A percentile compares a stretch with the other conserved stretches of the same genome.
Conservation (phyloP, 1,140 invertebrate species). For the Idris sp. region DNA sequence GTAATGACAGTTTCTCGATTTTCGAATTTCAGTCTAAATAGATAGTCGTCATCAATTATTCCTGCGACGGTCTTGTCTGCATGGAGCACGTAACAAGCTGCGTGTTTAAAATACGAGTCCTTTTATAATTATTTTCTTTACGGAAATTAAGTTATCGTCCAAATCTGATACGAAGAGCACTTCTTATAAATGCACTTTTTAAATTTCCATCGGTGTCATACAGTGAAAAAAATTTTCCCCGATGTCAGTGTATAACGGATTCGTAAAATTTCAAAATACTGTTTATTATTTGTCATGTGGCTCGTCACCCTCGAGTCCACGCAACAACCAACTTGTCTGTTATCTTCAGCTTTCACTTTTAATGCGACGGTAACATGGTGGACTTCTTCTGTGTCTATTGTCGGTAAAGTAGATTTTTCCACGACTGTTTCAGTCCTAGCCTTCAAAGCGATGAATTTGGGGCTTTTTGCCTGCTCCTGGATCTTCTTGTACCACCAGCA, state of each 20-base stretch:
- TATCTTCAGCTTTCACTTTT: no score
- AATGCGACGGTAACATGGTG: no score
- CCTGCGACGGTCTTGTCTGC: no score
- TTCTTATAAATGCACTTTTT: constrained; percentile 58
- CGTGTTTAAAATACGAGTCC: constrained; percentile 55
- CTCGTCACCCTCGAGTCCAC: constrained; percentile 19
- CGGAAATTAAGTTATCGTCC: constrained; percentile 71
- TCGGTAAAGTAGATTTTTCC: background rate
- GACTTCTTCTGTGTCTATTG: background rate
- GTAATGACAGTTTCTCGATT: background rate
- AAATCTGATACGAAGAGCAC: constrained; percentile 71
- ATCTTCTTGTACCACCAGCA: constrained; percentile 12
- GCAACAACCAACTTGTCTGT: background rate
- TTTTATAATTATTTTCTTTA: constrained; percentile 59
- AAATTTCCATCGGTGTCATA: background rate
- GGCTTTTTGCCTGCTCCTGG: background rate
- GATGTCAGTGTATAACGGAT: constrained; percentile 22
- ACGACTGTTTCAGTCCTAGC: background rate
- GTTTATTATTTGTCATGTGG: constrained; percentile 35
- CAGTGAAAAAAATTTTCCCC: constrained; percentile 21
- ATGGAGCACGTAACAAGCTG: no score
- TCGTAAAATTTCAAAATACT: constrained; percentile 11
- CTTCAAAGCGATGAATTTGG: background rate
- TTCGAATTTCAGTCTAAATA: constrained; percentile 1
- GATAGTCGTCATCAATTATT: constrained; percentile 1